Evolutionary conservation across 2,888 invertebrate genomes (phyloP), one percentile per base, ranked within the genome.

Genomic region (Azorinus chamasolen): DNA sequence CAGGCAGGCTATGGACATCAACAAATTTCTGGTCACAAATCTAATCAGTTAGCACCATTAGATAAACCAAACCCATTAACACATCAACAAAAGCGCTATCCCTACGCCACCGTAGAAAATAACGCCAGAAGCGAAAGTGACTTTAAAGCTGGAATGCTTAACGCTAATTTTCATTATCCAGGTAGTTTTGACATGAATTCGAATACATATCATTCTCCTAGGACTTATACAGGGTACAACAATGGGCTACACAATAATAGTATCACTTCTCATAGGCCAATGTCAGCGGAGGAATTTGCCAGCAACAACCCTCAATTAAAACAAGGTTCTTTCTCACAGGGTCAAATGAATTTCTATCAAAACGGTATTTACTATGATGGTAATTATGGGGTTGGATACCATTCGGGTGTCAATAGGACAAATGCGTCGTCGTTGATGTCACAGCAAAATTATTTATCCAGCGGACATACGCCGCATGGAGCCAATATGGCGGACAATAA

Each of bases 321-420:
- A 70, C 76, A 69, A 46, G 69, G 69, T 68, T 59, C 73, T 73
- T 70, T 77, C 70, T 66, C 70, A 43, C 51, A 64, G 50, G 73
- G 70, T 54, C 80, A 76, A 65, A 69, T 80, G 66, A 80, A 70
- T 51, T 57, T 64, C 58, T 77, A 70, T 72, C 80, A 76, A 63
- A 77, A 66, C 63, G 65, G 80, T 69, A 50, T 73, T 76, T 80
- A 80, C 71, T 77, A 85, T 74, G 82, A 83, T 68, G 76, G 78
- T 85, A 85, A 86, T 85, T 87, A 87, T 68, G 78, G 80, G 69
- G 68, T 82, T 45, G 79, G 82, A 53, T 86, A 83, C 76, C 77
- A 78, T 45, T 54, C 72, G 39, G 65, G 76, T 79, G 84, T 84
- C 84, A 86, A 83, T 78, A 82, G 83, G 50, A 79, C 83, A 79